Percentiles rank a stretch among this genome's conserved stretches.
These are phyloP conservation scores for Phodopus roborovskii DNA, from an alignment of 2,113 vertebrate genomes.

Conservation along the genomic window DNA sequence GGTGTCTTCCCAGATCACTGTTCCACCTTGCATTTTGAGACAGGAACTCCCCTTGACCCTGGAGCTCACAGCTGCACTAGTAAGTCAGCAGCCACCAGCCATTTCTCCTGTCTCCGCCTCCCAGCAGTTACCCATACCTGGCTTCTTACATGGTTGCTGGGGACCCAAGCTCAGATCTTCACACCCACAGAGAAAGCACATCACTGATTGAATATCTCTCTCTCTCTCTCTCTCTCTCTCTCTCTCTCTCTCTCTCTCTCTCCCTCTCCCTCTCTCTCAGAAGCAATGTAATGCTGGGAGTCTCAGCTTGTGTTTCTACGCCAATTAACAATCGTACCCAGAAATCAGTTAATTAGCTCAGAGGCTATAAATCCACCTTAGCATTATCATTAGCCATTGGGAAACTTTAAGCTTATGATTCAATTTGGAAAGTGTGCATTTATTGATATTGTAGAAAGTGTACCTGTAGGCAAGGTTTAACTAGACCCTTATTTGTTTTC, in stretches of 20 bases:
- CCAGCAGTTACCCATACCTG: not conserved
- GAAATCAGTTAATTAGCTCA: not conserved
- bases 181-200: not conserved
- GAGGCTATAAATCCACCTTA: not conserved
- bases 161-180: not conserved
- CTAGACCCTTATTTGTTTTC: not conserved
- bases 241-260: no score
- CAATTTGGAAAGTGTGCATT: not conserved
- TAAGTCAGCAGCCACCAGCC: no score
- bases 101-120: not conserved
- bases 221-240: no score
- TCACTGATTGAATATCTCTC: not conserved
- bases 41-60: not conserved
- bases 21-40: not conserved
- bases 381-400: not conserved
- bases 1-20: not conserved
- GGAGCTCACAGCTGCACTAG: not conserved
- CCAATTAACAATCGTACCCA: not conserved
- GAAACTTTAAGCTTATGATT: slow-evolving; percentile 18
- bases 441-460: not conserved
- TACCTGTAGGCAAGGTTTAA: not conserved
- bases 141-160: not conserved
- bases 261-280: no score
- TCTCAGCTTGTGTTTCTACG: not conserved
- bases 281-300: no score